Percentiles rank a stretch among this genome's conserved stretches.
These are phyloP conservation scores for Brachypalpus laphriformis DNA, from an alignment of 2,888 invertebrate genomes.

Conservation along the genomic window DNA sequence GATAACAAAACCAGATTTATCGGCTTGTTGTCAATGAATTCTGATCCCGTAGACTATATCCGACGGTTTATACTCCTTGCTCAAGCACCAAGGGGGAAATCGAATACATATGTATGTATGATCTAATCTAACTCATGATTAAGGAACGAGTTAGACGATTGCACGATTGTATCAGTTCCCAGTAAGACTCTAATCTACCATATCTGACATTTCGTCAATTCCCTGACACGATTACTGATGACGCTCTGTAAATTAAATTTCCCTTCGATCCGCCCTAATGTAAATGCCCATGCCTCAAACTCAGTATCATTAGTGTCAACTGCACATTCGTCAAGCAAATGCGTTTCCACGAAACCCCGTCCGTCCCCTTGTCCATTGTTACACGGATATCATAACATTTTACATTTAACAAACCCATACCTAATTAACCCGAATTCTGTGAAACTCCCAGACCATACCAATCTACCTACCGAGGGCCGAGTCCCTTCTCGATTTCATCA, in stretches of 20 bases:
- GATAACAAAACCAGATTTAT: too few relatives aligned
- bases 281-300: constrained; percentile 13
- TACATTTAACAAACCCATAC: constrained; percentile 37
- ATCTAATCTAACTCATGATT: too few relatives aligned
- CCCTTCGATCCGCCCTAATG: neutral
- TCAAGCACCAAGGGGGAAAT: too few relatives aligned
- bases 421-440: constrained; percentile 56
- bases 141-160: too few relatives aligned
- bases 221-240: neutral
- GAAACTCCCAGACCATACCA: constrained; percentile 16
- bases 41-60: too few relatives aligned
- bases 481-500: constrained; percentile 8
- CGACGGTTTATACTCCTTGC: too few relatives aligned
- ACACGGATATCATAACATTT: constrained; percentile 39
- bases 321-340: constrained; percentile 23
- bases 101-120: too few relatives aligned
- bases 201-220: too few relatives aligned
- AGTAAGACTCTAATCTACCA: too few relatives aligned
- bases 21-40: too few relatives aligned
- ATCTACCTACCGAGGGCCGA: constrained; percentile 1
- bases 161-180: too few relatives aligned
- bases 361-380: constrained; percentile 2
- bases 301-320: constrained; percentile 42
- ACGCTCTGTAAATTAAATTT: neutral
- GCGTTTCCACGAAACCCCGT: constrained; percentile 28